These are phyloP conservation scores for Drosophila albomicans DNA, from an alignment of 1,140 invertebrate species.

Conservation along the genomic window DNA sequence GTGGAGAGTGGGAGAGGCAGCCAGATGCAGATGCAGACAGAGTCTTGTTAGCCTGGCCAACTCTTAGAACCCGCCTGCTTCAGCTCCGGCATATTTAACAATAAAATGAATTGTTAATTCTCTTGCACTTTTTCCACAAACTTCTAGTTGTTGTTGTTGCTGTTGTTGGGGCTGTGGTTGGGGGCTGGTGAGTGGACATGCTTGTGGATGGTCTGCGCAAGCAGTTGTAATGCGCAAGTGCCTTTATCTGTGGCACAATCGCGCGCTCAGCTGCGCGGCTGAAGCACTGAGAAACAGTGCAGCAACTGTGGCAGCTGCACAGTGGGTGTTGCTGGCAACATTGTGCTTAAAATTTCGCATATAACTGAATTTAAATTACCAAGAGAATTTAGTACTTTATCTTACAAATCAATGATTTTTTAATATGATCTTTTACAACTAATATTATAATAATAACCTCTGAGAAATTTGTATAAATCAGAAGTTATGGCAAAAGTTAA, in stretches of 20 bases:
- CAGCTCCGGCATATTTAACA: slow-evolving; percentile 69
- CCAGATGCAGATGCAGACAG: slow-evolving; percentile 46
- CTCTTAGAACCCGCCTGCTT: slow-evolving; percentile 41
- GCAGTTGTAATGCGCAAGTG: slow-evolving; percentile 77
- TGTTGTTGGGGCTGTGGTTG: slow-evolving; percentile 39
- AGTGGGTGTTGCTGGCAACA: neutral
- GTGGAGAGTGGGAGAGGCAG: neutral
- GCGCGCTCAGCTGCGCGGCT: slow-evolving; percentile 37
- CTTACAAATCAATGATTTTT: no score
- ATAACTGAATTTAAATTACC: neutral
- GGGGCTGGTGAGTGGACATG: slow-evolving; percentile 34
- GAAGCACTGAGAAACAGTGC: slow-evolving; percentile 23
- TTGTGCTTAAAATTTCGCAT: neutral
- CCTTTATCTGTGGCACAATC: slow-evolving; percentile 81
- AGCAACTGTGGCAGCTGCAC: slow-evolving; percentile 1
- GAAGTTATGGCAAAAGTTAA: no score
- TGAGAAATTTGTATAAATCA: no score
- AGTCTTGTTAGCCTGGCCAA: slow-evolving; percentile 67
- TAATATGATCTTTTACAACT: no score
- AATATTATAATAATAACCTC: no score
- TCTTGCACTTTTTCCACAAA: slow-evolving; percentile 66
- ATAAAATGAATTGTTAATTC: slow-evolving; percentile 84
- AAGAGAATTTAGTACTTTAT: no score
- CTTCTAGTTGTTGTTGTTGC: slow-evolving; percentile 18
- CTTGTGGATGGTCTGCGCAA: slow-evolving; percentile 28